These are phyloP conservation scores for Thalassarche chlororhynchos DNA, from an alignment of 2,113 vertebrate species.

Conservation along the genomic window DNA sequence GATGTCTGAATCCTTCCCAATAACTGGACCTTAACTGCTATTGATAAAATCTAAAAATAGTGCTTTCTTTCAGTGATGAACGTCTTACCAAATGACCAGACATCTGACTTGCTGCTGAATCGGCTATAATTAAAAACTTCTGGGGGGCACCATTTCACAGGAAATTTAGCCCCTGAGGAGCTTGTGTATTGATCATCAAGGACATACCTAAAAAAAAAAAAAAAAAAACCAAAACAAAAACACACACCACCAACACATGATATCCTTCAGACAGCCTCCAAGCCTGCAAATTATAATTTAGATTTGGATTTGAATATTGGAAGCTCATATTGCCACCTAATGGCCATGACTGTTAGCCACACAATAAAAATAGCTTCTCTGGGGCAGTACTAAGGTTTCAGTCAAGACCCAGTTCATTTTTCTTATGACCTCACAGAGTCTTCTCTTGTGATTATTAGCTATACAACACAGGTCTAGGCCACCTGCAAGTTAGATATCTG, in stretches of 20 bases:
- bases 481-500: neutral
- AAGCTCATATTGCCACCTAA: constrained; percentile 64
- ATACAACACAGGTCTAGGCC: neutral
- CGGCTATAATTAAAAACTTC: constrained; percentile 94
- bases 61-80: neutral
- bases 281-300: neutral
- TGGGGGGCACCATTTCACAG: constrained; percentile 95
- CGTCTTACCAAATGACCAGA: constrained; percentile 91
- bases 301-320: neutral
- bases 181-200: constrained; percentile 94
- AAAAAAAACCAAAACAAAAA: neutral
- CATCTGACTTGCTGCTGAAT: constrained; percentile 96
- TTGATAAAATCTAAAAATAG: neutral
- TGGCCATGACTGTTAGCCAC: constrained; percentile 13
- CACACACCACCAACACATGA: too few relatives aligned
- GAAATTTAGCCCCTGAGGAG: constrained; percentile 91
- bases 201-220: constrained; percentile 81
- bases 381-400: neutral
- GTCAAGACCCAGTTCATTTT: neutral
- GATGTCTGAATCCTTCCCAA: neutral
- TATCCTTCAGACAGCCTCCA: neutral
- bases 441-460: neutral
- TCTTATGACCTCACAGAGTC: neutral
- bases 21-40: neutral
- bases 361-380: neutral